Conservation (phyloP, 2,113 vertebrate species). For the Neofelis nebulosa region DNA sequence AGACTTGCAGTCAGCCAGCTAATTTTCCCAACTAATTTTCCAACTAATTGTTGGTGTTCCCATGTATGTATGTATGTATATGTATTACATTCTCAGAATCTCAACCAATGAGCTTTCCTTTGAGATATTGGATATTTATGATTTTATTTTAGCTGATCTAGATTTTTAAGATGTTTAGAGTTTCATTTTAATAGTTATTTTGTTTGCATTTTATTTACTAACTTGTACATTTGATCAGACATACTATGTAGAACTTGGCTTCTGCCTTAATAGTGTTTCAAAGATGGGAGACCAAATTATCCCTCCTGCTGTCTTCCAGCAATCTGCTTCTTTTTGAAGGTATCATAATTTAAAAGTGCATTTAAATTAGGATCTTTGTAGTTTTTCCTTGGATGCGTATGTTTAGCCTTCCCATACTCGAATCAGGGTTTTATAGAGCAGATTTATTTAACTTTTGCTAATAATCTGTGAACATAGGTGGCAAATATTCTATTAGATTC, state of each 20-base stretch:
- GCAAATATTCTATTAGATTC: conserved; percentile 26
- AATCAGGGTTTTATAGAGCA: neutral
- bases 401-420: neutral
- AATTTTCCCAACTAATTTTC: neutral
- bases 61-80: neutral
- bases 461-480: conserved; percentile 5
- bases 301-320: neutral
- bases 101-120: neutral
- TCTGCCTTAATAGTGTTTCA: neutral
- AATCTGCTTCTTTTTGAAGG: neutral
- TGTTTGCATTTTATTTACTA: conserved; percentile 25
- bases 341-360: conserved; percentile 22
- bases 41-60: neutral
- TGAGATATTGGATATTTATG: neutral
- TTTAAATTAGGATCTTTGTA: conserved; percentile 24
- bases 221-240: neutral
- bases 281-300: neutral
- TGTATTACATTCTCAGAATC: neutral
- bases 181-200: conserved; percentile 15
- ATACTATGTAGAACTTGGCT: neutral
- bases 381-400: neutral
- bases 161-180: conserved; percentile 3
- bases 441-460: conserved; percentile 40
- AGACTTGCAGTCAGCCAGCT: neutral
- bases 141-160: neutral